phyloP scores from a whole-genome alignment of 1,140 invertebrate genomes.

The Scaptomyza montana region DNA sequence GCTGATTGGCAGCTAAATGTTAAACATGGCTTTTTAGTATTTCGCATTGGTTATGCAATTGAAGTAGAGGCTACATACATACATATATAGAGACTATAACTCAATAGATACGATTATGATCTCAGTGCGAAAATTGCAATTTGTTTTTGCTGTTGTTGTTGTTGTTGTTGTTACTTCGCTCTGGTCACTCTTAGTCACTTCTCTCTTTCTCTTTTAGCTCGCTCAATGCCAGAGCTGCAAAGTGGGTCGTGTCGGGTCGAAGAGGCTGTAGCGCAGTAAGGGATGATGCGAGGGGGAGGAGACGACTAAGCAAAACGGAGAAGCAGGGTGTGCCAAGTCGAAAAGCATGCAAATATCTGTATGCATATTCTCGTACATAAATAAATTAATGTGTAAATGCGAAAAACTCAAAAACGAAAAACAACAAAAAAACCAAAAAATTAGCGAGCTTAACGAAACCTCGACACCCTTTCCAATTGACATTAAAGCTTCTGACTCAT shows the following conservation, averaged over 20 bases:
- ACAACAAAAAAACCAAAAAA: slow-evolving; percentile 12
- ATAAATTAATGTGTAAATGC: slow-evolving; percentile 78
- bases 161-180: slow-evolving; percentile 30
- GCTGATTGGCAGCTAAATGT: slow-evolving; percentile 46
- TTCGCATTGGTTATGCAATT: slow-evolving; percentile 40
- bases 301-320: not conserved
- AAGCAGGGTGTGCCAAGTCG: slow-evolving; percentile 69
- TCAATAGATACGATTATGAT: slow-evolving; percentile 72
- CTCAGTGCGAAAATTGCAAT: slow-evolving; percentile 72
- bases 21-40: slow-evolving; percentile 34
- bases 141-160: slow-evolving; percentile 47
- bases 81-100: slow-evolving; percentile 27
- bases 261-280: slow-evolving; percentile 2
- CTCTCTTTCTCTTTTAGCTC: slow-evolving; percentile 13
- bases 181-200: slow-evolving; percentile 38
- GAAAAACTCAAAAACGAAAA: slow-evolving; percentile 59
- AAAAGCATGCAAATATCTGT: slow-evolving; percentile 78
- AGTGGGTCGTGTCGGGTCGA: slow-evolving; percentile 66
- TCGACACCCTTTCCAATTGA: slow-evolving; percentile 19
- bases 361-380: slow-evolving; percentile 64
- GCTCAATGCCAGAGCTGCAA: slow-evolving; percentile 71
- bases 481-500: not conserved
- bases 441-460: slow-evolving; percentile 2
- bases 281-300: not conserved
- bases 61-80: not conserved